Conservation (phyloP, 2,797 vertebrate species). For the Spatula versicolor region DNA sequence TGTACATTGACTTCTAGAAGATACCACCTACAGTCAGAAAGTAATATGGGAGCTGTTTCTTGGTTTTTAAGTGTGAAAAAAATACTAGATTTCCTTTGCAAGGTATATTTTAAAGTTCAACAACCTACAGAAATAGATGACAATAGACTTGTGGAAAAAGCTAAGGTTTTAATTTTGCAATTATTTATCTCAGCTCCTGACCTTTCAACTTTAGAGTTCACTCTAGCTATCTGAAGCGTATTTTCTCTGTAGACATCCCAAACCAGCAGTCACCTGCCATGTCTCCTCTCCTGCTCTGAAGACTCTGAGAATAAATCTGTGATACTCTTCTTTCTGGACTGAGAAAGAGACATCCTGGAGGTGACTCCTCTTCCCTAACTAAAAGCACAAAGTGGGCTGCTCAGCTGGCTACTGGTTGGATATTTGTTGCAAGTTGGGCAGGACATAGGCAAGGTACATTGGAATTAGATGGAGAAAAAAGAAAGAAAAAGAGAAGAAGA, state of each 20-base stretch:
- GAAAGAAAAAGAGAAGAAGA: not conserved
- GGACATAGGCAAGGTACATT: not conserved
- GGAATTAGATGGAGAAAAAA: not conserved
- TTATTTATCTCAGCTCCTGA: not conserved
- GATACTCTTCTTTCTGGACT: not conserved
- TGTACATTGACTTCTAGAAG: not conserved
- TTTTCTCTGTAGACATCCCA: not conserved
- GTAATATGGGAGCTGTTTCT: not conserved
- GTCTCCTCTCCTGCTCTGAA: not conserved
- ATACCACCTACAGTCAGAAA: not conserved
- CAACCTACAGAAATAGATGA: not conserved
- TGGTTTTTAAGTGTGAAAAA: not conserved
- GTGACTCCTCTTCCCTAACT: not conserved
- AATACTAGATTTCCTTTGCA: not conserved
- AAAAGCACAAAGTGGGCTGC: not conserved
- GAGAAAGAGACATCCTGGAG: not conserved
- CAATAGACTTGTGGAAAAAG: not conserved
- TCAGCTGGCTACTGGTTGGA: not conserved
- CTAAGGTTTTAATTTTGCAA: not conserved
- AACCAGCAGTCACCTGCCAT: not conserved
- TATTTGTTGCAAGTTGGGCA: not conserved
- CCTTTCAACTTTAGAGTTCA: not conserved
- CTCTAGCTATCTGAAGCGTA: not conserved
- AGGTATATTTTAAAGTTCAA: not conserved
- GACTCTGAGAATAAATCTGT: not conserved